Evolutionary conservation across 2,113 vertebrate species (phyloP).

Genomic region (Periophthalmodon schlosseri): DNA sequence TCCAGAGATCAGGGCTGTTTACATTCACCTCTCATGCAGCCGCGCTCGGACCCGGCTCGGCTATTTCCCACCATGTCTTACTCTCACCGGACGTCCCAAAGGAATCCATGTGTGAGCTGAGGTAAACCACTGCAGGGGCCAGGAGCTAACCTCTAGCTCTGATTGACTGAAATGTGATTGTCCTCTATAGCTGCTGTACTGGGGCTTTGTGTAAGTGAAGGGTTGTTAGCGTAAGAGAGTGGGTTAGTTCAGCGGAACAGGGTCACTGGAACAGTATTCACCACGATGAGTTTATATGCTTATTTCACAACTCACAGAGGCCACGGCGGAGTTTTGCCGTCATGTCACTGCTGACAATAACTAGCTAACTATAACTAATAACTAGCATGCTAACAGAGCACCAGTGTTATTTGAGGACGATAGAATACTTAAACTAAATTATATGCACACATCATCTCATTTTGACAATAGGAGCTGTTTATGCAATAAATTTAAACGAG

Average conservation of each 20-base stretch:
- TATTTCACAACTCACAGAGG: no score
- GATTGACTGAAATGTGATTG: constrained; percentile 57
- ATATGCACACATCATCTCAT: no score
- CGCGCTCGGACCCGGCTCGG: constrained; percentile 42
- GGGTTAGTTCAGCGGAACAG: background rate
- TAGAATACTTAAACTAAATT: no score
- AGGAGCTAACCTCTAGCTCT: constrained; percentile 48
- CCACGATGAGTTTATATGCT: background rate
- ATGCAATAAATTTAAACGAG: no score
- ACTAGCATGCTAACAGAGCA: no score
- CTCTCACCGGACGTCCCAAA: constrained; percentile 46
- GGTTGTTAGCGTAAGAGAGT: background rate
- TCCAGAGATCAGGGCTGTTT: constrained; percentile 73
- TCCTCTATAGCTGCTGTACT: constrained; percentile 34
- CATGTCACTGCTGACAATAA: no score
- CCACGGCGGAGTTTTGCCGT: no score
- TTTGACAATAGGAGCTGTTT: no score
- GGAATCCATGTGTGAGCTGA: constrained; percentile 63
- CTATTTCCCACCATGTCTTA: constrained; percentile 54
- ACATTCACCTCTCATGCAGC: constrained; percentile 67
- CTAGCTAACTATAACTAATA: no score
- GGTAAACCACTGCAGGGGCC: constrained; percentile 63
- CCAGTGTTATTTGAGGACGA: no score
- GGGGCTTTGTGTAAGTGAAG: constrained; percentile 16
- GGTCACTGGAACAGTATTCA: no score